A percentile compares a stretch with the other conserved stretches of the same genome.
Conservation (phyloP, 1,140 invertebrate genomes). For the Mizuhopecten yessoensis region DNA sequence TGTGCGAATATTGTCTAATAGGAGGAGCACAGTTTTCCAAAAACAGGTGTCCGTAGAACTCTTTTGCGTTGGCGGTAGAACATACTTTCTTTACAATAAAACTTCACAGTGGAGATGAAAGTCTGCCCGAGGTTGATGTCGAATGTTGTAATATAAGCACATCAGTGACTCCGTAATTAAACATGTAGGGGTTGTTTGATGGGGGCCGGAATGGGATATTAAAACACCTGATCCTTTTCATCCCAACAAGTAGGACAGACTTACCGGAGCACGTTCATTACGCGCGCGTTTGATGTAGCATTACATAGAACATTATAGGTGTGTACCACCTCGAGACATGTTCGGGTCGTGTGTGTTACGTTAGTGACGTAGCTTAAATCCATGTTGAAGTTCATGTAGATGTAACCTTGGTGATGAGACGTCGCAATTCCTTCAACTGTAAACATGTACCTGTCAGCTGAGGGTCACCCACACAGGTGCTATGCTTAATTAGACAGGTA, state of each 20-base stretch:
- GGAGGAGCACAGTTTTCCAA: neutral
- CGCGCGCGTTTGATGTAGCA: neutral
- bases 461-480: neutral
- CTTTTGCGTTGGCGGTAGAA: neutral
- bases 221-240: constrained; percentile 12
- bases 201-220: neutral
- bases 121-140: neutral
- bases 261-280: neutral
- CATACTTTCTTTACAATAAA: neutral
- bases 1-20: neutral
- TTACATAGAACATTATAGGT: neutral
- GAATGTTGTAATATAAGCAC: constrained; percentile 1
- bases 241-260: constrained; percentile 30
- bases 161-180: neutral
- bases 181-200: constrained; percentile 26
- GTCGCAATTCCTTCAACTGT: too few relatives aligned
- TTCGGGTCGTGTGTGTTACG: neutral
- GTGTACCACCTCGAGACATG: neutral
- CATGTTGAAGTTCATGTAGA: too few relatives aligned
- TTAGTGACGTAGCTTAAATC: too few relatives aligned
- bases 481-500: neutral
- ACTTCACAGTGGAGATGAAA: constrained; percentile 15
- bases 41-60: neutral
- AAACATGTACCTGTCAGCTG: neutral
- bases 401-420: neutral